phyloP scores from a whole-genome alignment of 2,113 vertebrate genomes.

The Polypterus bichir region DNA sequence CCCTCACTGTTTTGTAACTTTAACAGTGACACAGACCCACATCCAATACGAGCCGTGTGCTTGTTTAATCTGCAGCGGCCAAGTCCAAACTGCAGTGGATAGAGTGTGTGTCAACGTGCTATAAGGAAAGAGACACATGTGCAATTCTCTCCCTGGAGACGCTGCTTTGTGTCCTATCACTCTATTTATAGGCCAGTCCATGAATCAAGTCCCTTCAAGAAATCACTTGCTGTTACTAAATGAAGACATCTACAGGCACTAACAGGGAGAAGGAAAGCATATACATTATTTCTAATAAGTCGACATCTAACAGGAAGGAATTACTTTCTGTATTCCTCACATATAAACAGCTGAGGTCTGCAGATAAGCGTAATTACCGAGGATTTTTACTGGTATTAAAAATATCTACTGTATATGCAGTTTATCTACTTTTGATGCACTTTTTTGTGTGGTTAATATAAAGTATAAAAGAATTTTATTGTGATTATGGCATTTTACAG shows the following conservation, averaged over 20 bases:
- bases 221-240: neutral
- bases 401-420: too few species aligned
- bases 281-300: too few species aligned
- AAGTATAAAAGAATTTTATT: too few species aligned
- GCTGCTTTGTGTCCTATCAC: neutral
- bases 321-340: too few species aligned
- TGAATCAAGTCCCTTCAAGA: neutral
- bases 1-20: neutral
- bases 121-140: neutral
- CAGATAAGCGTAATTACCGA: too few species aligned
- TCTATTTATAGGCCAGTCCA: neutral
- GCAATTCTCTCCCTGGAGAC: neutral
- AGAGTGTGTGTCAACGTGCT: conserved; percentile 5
- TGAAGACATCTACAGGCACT: neutral
- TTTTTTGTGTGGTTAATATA: too few species aligned
- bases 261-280: neutral
- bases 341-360: too few species aligned
- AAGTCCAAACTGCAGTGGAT: conserved; percentile 6
- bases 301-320: too few species aligned
- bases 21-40: neutral
- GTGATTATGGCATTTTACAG: too few species aligned
- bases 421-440: too few species aligned
- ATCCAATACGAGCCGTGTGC: neutral
- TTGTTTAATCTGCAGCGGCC: neutral
- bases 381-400: too few species aligned